Conservation (phyloP, 2,797 vertebrate genomes). For the Aeoliscus strigatus region DNA sequence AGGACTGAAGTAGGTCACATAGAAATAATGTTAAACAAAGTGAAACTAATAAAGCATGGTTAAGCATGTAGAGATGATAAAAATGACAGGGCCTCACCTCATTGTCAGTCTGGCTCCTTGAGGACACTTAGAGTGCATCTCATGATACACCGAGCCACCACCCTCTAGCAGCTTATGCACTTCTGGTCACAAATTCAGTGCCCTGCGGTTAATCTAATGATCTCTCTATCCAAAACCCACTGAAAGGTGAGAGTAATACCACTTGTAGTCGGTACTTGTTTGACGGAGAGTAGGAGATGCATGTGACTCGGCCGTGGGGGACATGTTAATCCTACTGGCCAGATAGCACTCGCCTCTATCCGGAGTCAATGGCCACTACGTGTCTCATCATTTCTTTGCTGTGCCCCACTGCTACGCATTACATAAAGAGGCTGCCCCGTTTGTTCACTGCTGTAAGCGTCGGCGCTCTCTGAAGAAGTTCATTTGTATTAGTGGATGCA, state of each 20-base stretch:
- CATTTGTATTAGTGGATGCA: conserved; percentile 76
- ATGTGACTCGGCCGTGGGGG: conserved; percentile 66
- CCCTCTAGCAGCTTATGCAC: conserved; percentile 67
- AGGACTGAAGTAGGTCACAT: conserved; percentile 53
- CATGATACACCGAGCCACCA: conserved; percentile 51
- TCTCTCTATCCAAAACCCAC: conserved; percentile 69
- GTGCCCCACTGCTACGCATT: conserved; percentile 76
- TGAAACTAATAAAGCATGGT: conserved; percentile 54
- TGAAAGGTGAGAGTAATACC: conserved; percentile 74
- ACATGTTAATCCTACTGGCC: conserved; percentile 69
- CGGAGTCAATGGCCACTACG: conserved; percentile 59
- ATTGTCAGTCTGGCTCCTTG: conserved; percentile 37
- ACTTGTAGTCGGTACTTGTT: conserved; percentile 72
- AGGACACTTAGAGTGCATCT: conserved; percentile 56
- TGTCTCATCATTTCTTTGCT: conserved; percentile 68
- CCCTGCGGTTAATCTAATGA: conserved; percentile 81
- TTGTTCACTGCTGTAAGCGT: conserved; percentile 76
- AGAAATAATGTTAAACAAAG: conserved; percentile 43
- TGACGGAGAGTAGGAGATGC: conserved; percentile 51
- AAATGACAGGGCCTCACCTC: conserved; percentile 52
- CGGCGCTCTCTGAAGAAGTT: conserved; percentile 69
- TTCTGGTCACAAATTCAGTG: conserved; percentile 71
- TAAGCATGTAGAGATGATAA: conserved; percentile 65
- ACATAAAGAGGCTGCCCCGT: conserved; percentile 71
- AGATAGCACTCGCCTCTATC: conserved; percentile 51